Conservation (phyloP, 2,888 invertebrate species). For the Elgonia sp. region DNA sequence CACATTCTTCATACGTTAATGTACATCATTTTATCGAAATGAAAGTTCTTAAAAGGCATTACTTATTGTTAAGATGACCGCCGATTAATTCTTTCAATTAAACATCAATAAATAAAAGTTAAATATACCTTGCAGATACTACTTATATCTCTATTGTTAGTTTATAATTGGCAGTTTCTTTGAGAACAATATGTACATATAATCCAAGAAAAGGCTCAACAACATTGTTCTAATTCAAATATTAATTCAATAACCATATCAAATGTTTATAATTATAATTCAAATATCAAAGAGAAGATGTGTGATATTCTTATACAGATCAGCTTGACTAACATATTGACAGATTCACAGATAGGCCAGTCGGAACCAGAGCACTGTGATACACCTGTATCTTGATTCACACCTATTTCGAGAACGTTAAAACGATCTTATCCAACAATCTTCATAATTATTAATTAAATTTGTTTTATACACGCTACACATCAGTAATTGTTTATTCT, state of each 20-base stretch:
- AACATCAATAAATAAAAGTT: too few relatives aligned
- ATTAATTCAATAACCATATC: conserved; percentile 11
- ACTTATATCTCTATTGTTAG: too few relatives aligned
- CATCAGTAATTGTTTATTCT: conserved; percentile 55
- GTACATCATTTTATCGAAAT: background rate
- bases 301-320: conserved; percentile 23
- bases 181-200: too few relatives aligned
- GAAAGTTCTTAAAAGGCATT: too few relatives aligned
- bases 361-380: conserved; percentile 36
- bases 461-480: conserved; percentile 48
- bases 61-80: too few relatives aligned
- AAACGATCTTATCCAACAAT: background rate
- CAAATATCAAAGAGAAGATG: background rate
- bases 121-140: too few relatives aligned
- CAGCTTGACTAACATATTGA: conserved; percentile 52
- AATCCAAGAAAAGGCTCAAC: too few relatives aligned
- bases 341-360: conserved; percentile 35
- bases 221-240: too few relatives aligned
- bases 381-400: conserved; percentile 30
- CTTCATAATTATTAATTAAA: conserved; percentile 64
- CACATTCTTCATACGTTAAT: conserved; percentile 19
- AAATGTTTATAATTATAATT: background rate
- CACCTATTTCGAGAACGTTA: conserved; percentile 16
- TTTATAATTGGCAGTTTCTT: too few relatives aligned
- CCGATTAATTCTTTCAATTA: too few relatives aligned